Conservation (phyloP, 2,888 invertebrate species). For the Epistrophe grossulariae region DNA sequence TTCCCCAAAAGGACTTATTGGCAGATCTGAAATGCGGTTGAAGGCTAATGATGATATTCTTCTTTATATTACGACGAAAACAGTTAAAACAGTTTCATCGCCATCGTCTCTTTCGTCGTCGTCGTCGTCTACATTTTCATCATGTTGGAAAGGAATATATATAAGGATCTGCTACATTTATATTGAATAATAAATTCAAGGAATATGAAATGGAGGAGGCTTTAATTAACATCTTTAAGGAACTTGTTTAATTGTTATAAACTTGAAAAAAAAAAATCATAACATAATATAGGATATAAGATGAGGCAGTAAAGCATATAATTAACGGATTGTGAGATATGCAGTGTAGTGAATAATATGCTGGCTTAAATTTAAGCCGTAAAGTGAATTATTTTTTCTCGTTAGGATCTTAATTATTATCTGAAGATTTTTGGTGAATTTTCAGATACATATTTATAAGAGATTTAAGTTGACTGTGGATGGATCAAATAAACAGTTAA, state of each 20-base stretch:
- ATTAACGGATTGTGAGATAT: background rate
- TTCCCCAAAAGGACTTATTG: constrained; percentile 64
- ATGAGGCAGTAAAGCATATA: background rate
- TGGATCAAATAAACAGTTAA: no score
- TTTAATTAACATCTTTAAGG: constrained; percentile 50
- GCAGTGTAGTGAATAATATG: background rate
- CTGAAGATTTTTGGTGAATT: no score
- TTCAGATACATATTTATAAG: no score
- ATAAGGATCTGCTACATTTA: background rate
- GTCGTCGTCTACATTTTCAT: background rate
- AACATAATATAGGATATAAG: background rate
- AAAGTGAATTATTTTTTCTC: no score
- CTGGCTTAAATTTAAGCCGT: no score
- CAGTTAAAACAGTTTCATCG: constrained; percentile 19
- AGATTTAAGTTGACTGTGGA: no score
- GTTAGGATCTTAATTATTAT: no score
- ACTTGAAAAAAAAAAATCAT: background rate
- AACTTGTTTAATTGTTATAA: constrained; percentile 46
- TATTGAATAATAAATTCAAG: constrained; percentile 25
- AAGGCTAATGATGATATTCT: constrained; percentile 66
- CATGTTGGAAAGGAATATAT: background rate
- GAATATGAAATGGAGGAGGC: background rate
- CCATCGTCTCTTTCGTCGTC: background rate
- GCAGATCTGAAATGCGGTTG: constrained; percentile 66
- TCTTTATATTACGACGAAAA: constrained; percentile 25